These are phyloP conservation scores for Rhabdophis nuchalis DNA, from an alignment of 2,797 vertebrate species.

Conservation along the genomic window DNA sequence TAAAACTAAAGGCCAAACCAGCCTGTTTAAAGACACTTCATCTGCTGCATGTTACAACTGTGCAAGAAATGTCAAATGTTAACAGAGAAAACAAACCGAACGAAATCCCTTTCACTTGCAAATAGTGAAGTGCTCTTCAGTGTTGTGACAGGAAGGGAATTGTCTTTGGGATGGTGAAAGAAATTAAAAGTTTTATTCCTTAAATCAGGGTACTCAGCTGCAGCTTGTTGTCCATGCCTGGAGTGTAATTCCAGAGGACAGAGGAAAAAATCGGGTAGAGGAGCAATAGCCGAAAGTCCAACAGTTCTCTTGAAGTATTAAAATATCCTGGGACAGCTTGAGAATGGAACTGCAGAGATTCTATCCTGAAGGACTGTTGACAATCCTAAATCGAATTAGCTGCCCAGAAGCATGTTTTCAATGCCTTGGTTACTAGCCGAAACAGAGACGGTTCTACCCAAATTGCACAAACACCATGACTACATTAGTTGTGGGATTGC, in stretches of 20 bases:
- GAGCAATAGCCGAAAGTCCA: not conserved
- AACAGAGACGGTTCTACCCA: not conserved
- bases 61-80: not conserved
- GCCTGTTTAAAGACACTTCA: not conserved
- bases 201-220: not conserved
- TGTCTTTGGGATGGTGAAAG: not conserved
- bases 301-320: not conserved
- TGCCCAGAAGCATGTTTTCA: not conserved
- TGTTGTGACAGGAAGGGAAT: not conserved
- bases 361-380: not conserved
- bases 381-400: not conserved
- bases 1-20: not conserved
- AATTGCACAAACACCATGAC: not conserved
- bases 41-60: not conserved
- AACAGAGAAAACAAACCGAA: not conserved
- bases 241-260: not conserved
- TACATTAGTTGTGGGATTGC: not conserved
- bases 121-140: not conserved
- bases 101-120: not conserved
- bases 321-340: not conserved
- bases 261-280: not conserved
- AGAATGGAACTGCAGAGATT: not conserved
- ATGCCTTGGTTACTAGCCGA: not conserved
- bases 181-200: not conserved
- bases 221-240: not conserved